phyloP scores from a whole-genome alignment of 2,888 invertebrate genomes.

The Aphidoletes aphidimyza region DNA sequence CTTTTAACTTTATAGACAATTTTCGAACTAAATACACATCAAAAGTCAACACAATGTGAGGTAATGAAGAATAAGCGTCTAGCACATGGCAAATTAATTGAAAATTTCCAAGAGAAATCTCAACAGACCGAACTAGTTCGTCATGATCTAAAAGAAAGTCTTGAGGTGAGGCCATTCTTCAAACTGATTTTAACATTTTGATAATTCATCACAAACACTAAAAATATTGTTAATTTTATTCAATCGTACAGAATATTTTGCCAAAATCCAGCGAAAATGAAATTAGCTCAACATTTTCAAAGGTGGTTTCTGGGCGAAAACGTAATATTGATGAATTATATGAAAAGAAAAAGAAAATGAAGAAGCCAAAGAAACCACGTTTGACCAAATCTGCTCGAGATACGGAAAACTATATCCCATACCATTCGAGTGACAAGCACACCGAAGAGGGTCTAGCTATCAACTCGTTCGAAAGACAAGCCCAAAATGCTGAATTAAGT shows the following conservation, averaged over 20 bases:
- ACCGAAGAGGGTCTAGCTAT: conserved; percentile 77
- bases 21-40: conserved; percentile 88
- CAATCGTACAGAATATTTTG: conserved; percentile 59
- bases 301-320: conserved; percentile 69
- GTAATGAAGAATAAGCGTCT: conserved; percentile 91
- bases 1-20: conserved; percentile 78
- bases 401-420: conserved; percentile 88
- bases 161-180: background rate
- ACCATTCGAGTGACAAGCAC: conserved; percentile 84
- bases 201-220: conserved; percentile 17
- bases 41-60: conserved; percentile 79
- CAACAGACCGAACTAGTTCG: conserved; percentile 61
- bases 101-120: conserved; percentile 65
- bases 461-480: conserved; percentile 85
- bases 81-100: conserved; percentile 71
- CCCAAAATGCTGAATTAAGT: conserved; percentile 82
- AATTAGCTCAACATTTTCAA: conserved; percentile 70
- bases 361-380: conserved; percentile 1
- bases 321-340: conserved; percentile 70
- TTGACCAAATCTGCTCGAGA: conserved; percentile 68
- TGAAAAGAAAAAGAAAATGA: conserved; percentile 69
- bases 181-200: background rate
- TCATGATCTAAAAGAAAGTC: background rate
- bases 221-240: too few relatives aligned
- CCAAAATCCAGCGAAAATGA: conserved; percentile 68